Conservation (phyloP, 2,113 vertebrate genomes). For the Cochlearius cochlearius region DNA sequence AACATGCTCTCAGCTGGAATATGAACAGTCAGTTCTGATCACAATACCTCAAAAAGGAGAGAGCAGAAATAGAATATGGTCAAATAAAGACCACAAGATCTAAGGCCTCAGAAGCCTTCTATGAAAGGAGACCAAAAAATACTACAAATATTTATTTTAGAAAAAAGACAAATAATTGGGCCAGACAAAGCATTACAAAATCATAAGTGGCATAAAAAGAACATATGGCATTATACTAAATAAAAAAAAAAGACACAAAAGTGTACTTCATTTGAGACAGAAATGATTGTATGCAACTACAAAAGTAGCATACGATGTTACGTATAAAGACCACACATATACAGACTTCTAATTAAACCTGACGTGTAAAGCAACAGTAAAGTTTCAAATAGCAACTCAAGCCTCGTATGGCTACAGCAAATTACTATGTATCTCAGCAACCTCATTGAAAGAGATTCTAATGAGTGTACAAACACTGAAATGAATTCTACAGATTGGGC, state of each 20-base stretch:
- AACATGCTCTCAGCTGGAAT: not conserved
- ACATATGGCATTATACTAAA: not conserved
- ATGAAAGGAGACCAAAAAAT: not conserved
- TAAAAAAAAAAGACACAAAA: not conserved
- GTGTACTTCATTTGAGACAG: not conserved
- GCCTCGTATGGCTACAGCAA: not conserved
- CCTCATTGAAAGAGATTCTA: not conserved
- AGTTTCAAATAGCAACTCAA: not conserved
- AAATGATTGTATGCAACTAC: not conserved
- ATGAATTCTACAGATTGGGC: not conserved
- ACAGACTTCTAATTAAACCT: not conserved
- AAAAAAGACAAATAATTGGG: not conserved
- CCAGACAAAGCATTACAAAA: not conserved
- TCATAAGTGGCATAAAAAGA: not conserved
- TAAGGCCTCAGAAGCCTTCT: not conserved
- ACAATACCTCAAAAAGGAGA: not conserved
- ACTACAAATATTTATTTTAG: not conserved
- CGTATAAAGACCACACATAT: not conserved
- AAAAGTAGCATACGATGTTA: rapidly evolving
- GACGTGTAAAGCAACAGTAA: not conserved
- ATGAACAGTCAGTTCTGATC: not conserved
- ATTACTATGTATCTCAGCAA: not conserved
- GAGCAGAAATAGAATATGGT: not conserved
- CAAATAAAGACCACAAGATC: not conserved
- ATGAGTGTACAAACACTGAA: not conserved